Base-by-base conservation (phyloP, 2,888 invertebrate genomes). In the Hydrotaea cyrtoneurina region DNA sequence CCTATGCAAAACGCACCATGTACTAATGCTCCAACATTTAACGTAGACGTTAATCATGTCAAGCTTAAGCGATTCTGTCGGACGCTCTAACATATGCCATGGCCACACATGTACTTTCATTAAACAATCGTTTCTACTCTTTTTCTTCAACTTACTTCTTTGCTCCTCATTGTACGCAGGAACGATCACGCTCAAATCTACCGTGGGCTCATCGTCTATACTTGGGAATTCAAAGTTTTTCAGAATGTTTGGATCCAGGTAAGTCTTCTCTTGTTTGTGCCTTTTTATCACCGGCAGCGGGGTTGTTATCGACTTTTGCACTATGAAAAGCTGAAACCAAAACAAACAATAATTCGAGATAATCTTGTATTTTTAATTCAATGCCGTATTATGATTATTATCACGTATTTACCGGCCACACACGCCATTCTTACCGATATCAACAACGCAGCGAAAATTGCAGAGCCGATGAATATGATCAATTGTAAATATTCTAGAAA, bases 161-260 rank as follows among this genome's bases (percentile, higher is more conserved):
- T 95, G 93, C 93, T 98, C 96, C 93, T 99, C 99, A 94, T 99
- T 98, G 92, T 98, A 99, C 8, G 99, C 99, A 73, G 99, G 99
- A 84, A 99, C 95, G 87, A 99, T 94, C 4, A 99, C 96, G 92
- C 98, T 97, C 77, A 99, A 93, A 90, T 96, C 94, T 46, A 97
- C 89, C 86, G 94, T 94, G 76, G 95, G 94, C 31, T 93, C 91
- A 85, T 98, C 97, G 80, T 94, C 92, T 73, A 98, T 93, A 71
- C 94, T 94, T 11, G 98, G 97, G 91, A 98, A 98, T 86, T 92
- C 92, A 74, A 93, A 80, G 88, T 87, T 93, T 92, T 89, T 93
- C 84, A 87, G 93, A 91, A 93, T 94, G 66, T 88, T 87, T 0
- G 95, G 94, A 93, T 98, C 95, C 85, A 94, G 91, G 91, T 94